These are phyloP conservation scores for Apoderus coryli DNA, from an alignment of 2,888 invertebrate genomes.

Conservation along the genomic window DNA sequence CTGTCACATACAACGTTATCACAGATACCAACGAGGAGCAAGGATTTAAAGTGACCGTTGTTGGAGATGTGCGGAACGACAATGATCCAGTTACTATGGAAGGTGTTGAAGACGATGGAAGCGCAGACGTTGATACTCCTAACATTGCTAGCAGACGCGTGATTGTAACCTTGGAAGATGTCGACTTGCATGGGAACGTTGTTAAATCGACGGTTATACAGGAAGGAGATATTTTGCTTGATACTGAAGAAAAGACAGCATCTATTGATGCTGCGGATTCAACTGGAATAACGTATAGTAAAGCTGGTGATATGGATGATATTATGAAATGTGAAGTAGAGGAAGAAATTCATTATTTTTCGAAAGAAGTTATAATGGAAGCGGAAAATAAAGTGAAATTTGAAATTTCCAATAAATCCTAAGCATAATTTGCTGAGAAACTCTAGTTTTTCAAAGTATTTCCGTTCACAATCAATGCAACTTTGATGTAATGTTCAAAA, in stretches of 20 bases:
- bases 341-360: constrained; percentile 8
- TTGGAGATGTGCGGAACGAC: constrained; percentile 3
- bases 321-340: not conserved
- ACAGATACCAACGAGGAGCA: constrained; percentile 8
- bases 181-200: constrained; percentile 50
- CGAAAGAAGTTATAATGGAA: constrained; percentile 5
- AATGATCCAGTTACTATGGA: not conserved
- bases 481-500: no score
- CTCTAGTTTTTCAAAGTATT: no score
- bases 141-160: no score
- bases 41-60: constrained; percentile 10
- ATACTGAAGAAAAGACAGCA: constrained; percentile 1
- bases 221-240: constrained; percentile 30
- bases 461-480: no score
- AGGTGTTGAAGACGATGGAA: constrained; percentile 1
- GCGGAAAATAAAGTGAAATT: not conserved
- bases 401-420: no score
- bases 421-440: no score
- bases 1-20: constrained; percentile 5
- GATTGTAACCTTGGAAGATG: constrained; percentile 49
- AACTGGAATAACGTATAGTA: no score
- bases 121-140: no score
- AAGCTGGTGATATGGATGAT: no score
- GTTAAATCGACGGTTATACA: constrained; percentile 43
- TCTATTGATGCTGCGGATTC: no score